Evolutionary conservation across 2,888 invertebrate species (phyloP), one percentile per base, ranked within the genome.

Genomic region (Steinernema hermaphroditum): DNA sequence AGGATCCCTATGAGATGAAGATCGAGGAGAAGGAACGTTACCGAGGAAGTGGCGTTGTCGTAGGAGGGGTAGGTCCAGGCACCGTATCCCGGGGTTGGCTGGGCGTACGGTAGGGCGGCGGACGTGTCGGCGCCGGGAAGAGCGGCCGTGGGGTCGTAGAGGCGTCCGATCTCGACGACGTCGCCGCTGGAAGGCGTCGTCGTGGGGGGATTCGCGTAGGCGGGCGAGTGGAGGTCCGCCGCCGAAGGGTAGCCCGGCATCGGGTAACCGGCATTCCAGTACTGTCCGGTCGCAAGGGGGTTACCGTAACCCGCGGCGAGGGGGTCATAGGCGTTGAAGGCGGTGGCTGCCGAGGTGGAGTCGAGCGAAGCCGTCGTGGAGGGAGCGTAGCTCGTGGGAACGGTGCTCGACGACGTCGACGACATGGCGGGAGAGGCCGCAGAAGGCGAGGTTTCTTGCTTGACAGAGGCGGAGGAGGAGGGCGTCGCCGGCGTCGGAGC

Each of bases 221-320:
- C 41, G 69, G 46, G 70, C 70, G 46, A 70, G 14, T 46, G 70
- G 32, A 44, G 70, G 70, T 32, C 46, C 49, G 46, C 16, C 19
- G 46, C 62, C 1, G 62, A 32, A 32, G 62, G 32, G 62, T 62
- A 62, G 12, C 54, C 54, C 16, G 62, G 29, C 62, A 62, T 62
- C 16, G 29, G 29, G 32, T 62, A 62, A 6, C 46, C 46, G 16
- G 62, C 16, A n/a, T 62, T 62, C 62, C 62, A 62, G 32, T 62
- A 62, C 62, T 62, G 62, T 2, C 62, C 62, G 14, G 29, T 16
- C 6, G 62, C 32, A 1, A 62, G 32, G 12, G 37, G 37, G 16
- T 29, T 24, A 34, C 54, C 54, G 54, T 62, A 62, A 12, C 37
- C 37, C 24, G 50, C 19, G 32, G 32, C 62, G 1, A 62, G 32